phyloP scores from a whole-genome alignment of 2,113 vertebrate species.

The Erinaceus europaeus region DNA sequence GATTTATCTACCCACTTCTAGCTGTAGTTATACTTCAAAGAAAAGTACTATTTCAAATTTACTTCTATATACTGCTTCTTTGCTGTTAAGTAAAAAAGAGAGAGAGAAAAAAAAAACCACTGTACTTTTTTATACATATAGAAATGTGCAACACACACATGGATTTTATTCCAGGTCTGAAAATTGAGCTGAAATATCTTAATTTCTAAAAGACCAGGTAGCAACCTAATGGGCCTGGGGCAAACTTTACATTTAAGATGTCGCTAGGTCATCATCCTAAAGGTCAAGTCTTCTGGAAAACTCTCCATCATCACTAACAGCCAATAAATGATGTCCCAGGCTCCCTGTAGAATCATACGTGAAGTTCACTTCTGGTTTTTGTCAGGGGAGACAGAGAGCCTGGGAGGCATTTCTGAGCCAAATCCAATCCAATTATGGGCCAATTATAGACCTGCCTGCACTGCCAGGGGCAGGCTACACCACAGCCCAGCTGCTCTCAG shows the following conservation, averaged over 20 bases:
- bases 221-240: not conserved
- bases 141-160: not conserved
- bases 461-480: not conserved
- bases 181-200: conserved; percentile 51
- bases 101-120: not conserved
- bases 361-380: conserved; percentile 29
- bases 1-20: not conserved
- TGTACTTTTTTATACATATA: not conserved
- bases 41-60: conserved; percentile 21
- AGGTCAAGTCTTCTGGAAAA: conserved; percentile 35
- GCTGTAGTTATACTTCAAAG: conserved; percentile 13
- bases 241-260: conserved; percentile 1
- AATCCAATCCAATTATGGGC: conserved; percentile 39
- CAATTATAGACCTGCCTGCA: conserved; percentile 27
- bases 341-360: not conserved
- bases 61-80: conserved; percentile 24
- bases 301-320: not conserved
- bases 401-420: conserved; percentile 30
- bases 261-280: not conserved
- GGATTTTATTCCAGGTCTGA: conserved; percentile 3
- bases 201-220: conserved; percentile 15
- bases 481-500: conserved; percentile 19
- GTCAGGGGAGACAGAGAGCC: conserved; percentile 15
- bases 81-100: not conserved
- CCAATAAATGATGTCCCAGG: conserved; percentile 9